Conservation (phyloP, 2,888 invertebrate species). For the Athalia cordata region DNA sequence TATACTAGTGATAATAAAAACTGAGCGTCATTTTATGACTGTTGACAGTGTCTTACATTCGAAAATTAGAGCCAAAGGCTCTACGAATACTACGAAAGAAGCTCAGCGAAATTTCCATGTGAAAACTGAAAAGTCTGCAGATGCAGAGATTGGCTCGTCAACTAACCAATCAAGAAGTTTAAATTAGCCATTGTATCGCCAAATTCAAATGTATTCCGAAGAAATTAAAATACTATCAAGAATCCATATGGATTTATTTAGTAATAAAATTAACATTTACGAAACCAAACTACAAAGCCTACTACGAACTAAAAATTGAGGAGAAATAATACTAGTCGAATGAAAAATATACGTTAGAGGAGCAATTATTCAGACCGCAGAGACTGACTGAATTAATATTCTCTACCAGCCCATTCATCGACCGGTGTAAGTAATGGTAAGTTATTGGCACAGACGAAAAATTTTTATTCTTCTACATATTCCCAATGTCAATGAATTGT, state of each 20-base stretch:
- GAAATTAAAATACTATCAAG: background rate
- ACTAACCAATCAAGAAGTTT: conserved; percentile 37
- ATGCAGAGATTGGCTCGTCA: conserved; percentile 7
- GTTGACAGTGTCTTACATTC: conserved; percentile 1
- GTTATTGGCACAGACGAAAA: background rate
- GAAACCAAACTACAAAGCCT: conserved; percentile 1
- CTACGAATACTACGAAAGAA: conserved; percentile 3
- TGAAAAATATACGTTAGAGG: background rate
- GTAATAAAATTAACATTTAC: background rate
- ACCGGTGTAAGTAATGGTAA: background rate
- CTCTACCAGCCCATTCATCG: too few species aligned
- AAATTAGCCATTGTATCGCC: background rate
- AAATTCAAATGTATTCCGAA: background rate
- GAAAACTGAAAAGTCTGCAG: conserved; percentile 15
- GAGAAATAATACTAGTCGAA: background rate
- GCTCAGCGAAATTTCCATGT: conserved; percentile 16
- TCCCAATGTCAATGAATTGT: background rate
- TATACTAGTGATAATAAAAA: background rate
- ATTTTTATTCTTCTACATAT: background rate
- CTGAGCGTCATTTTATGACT: background rate
- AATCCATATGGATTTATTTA: background rate
- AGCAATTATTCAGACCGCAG: background rate
- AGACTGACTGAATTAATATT: background rate
- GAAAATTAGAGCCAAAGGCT: conserved; percentile 22
- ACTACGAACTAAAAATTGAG: background rate